phyloP scores from a whole-genome alignment of 2,113 vertebrate species.

The Garra rufa region DNA sequence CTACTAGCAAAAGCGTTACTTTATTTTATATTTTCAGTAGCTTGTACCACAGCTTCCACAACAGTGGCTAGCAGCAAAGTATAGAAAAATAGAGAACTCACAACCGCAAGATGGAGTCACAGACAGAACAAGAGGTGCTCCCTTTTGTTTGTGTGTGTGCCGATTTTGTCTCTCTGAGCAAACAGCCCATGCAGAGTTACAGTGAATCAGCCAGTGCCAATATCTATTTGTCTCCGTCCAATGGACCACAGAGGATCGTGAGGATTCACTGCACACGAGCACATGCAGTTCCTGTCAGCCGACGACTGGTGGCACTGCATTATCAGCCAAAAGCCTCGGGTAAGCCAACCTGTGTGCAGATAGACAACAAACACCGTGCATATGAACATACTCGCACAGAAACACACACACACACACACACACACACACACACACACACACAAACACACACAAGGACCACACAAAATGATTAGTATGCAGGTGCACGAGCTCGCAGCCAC shows the following conservation, averaged over 20 bases:
- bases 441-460: no score
- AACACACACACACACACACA: constrained; percentile 7
- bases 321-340: constrained; percentile 48
- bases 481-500: background rate
- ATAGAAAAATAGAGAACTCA: background rate
- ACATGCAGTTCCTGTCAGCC: constrained; percentile 61
- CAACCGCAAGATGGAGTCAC: background rate
- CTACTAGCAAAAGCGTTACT: background rate
- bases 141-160: background rate
- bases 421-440: constrained; percentile 22
- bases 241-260: background rate
- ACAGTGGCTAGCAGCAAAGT: background rate
- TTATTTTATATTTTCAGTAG: background rate
- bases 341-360: constrained; percentile 33
- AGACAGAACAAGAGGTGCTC: background rate
- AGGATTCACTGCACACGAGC: constrained; percentile 12
- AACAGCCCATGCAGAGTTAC: constrained; percentile 10
- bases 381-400: constrained; percentile 33
- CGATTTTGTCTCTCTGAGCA: background rate
- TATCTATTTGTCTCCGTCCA: constrained; percentile 15
- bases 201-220: constrained; percentile 21
- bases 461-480: constrained; percentile 25
- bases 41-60: background rate
- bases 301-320: constrained; percentile 70
- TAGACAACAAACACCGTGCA: constrained; percentile 9